Evolutionary conservation across 2,113 vertebrate species (phyloP), one percentile per base, ranked within the genome.

Genomic region (Australoheros scitulus): DNA sequence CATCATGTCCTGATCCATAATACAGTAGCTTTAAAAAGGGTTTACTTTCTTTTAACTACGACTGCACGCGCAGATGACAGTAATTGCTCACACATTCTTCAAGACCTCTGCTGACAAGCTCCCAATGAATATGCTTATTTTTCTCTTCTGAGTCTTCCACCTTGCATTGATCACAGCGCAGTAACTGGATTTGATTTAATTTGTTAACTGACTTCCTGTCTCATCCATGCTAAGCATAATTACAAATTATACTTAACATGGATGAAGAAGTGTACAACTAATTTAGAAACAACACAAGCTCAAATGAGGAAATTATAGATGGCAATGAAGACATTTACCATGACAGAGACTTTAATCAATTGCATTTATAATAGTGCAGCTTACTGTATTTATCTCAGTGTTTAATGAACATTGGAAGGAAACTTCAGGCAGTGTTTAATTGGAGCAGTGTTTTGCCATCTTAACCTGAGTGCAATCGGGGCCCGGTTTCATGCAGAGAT

Each of bases 171-270:
- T 43, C 41, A 58, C 55, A 52, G 26, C 56, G 59, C 84, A 58
- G 43, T 47, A 70, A 81, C 26, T 60, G 55, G 43, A 79, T 78
- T 79, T 86, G 6, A 64, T 87, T 88, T 79, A 20, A 78, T 87
- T 80, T 81, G 50, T 86, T 82, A 11, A 13, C 77, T 58, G 1
- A 76, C 82, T 84, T 86, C 80, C 76, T 72, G 77, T 82, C 55
- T 60, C 79, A 52, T 85, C 26, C 68, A 55, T 34, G 29, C 61
- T 58, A 76, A 88, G 52, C 47, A 57, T 83, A 59, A 79, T 74
- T 70, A 24, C 32, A 77, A 61, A 80, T 4, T 7, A 86, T 77
- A 60, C 84, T 82, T 82, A 50, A 79, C 77, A 15, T 75, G 70
- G 79, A 61, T 8, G 5, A 50, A 58, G 57, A 26, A 6, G 47